Evolutionary conservation across 1,140 invertebrate genomes (phyloP), one percentile per base, ranked within the genome.

Genomic region (Scaptodrosophila lebanonensis): DNA sequence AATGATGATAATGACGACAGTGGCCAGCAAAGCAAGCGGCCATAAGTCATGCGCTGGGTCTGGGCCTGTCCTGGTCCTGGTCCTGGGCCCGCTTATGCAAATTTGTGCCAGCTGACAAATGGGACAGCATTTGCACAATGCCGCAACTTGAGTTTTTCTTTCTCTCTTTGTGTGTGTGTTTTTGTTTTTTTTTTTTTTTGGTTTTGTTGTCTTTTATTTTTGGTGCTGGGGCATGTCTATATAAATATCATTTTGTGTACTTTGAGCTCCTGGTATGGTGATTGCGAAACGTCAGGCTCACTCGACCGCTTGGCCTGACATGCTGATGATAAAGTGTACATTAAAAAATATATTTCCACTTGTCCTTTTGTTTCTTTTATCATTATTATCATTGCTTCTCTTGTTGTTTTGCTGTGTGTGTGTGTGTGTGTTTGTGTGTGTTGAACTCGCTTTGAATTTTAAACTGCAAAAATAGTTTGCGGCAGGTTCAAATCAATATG

Each of bases 41-140:
- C 73, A 77, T 77, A 77, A 77, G 73, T 77, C 73, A 77, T 77
- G 73, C 73, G 64, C 77, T 67, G 64, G 73, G 63, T 77, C 72
- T n/a, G n/a, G n/a, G n/a, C n/a, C n/a, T n/a, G n/a, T n/a, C n/a
- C n/a, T n/a, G n/a, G n/a, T n/a, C n/a, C n/a, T n/a, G n/a, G n/a
- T 66, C 47, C 66, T 62, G 61, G 60, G 61, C 69, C 73, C 73
- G 73, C 73, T 77, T 77, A 77, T 77, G 73, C 73, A 77, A 77
- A 77, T 77, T 77, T 77, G 73, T 77, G 73, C 56, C 73, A 77
- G 64, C 73, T 77, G 73, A 77, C 73, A 77, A 77, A 77, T 77
- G 73, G 73, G 73, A 71, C 73, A 79, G 73, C 68, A 77, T 77
- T 77, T 77, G 73, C 73, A 77, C 73, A 77, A 77, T 79, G 65